These are phyloP conservation scores for Lithosia quadra DNA, from an alignment of 2,888 invertebrate species.

Conservation along the genomic window DNA sequence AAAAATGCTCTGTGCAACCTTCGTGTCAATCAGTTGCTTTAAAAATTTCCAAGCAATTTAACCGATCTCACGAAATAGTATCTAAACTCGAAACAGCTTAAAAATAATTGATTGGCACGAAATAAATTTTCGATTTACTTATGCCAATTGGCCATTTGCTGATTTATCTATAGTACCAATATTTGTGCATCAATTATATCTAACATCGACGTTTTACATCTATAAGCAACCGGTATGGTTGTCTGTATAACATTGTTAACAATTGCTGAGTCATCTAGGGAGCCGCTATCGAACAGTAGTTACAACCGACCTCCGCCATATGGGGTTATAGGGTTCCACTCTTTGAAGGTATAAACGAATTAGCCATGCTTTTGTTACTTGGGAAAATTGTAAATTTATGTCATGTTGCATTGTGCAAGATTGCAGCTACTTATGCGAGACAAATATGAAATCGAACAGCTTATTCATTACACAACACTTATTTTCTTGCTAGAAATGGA, in stretches of 20 bases:
- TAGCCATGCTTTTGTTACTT: constrained; percentile 43
- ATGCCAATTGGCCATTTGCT: not conserved
- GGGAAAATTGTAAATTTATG: constrained; percentile 30
- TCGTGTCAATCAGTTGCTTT: not conserved
- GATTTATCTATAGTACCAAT: constrained; percentile 2
- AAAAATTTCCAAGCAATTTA: too few species aligned
- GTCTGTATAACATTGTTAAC: constrained; percentile 51
- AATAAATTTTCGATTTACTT: not conserved
- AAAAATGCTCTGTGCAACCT: not conserved
- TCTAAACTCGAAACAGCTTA: not conserved
- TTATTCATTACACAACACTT: too few species aligned
- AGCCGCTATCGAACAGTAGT: constrained; percentile 72
- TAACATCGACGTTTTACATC: constrained; percentile 36
- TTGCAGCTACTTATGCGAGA: constrained; percentile 19
- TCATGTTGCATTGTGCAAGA: constrained; percentile 27
- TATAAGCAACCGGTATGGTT: constrained; percentile 46
- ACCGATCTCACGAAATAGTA: not conserved
- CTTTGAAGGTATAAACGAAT: constrained; percentile 45
- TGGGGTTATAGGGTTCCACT: constrained; percentile 59
- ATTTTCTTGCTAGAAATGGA: not conserved
- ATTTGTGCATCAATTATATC: constrained; percentile 30
- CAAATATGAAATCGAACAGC: not conserved
- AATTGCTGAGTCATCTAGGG: constrained; percentile 72
- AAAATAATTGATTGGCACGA: not conserved
- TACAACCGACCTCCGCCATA: constrained; percentile 68